Conservation (phyloP, 1,140 invertebrate species). For the Lutraria rhynchaena region DNA sequence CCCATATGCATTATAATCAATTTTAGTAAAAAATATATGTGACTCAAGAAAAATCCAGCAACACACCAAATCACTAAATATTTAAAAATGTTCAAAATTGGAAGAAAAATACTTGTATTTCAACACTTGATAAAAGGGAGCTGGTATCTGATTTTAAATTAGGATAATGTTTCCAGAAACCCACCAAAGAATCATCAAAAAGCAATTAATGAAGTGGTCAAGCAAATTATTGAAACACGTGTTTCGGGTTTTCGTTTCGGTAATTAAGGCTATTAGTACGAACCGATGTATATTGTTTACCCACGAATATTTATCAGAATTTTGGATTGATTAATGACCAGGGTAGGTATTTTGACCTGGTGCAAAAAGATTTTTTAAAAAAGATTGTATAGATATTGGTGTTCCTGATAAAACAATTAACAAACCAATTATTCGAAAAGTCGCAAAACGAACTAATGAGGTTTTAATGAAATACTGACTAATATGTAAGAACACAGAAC, state of each 20-base stretch:
- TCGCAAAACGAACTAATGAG: too few species aligned
- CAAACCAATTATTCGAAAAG: too few species aligned
- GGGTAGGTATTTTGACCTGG: background rate
- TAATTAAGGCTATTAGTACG: conserved; percentile 27
- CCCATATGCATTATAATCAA: too few species aligned
- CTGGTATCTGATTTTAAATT: conserved; percentile 47
- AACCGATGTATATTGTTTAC: conserved; percentile 35
- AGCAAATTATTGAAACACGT: conserved; percentile 24
- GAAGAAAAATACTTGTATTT: background rate
- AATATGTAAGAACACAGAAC: too few species aligned
- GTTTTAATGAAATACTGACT: too few species aligned
- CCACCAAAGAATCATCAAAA: conserved; percentile 46
- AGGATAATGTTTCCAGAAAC: conserved; percentile 43
- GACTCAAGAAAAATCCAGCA: too few species aligned
- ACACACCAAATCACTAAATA: too few species aligned
- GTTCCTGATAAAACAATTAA: too few species aligned
- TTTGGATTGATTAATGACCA: conserved; percentile 17
- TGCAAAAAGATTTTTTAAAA: background rate
- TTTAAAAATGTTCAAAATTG: too few species aligned
- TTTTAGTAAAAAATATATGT: too few species aligned
- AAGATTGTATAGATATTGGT: too few species aligned
- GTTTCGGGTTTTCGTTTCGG: conserved; percentile 30
- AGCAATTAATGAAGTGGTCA: conserved; percentile 51
- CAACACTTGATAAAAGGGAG: background rate
- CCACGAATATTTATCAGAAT: background rate